These are phyloP conservation scores for crab-eating macaque (Macaca fascicularis) DNA, from an alignment of 2,113 vertebrate genomes.

Conservation along the genomic window DNA sequence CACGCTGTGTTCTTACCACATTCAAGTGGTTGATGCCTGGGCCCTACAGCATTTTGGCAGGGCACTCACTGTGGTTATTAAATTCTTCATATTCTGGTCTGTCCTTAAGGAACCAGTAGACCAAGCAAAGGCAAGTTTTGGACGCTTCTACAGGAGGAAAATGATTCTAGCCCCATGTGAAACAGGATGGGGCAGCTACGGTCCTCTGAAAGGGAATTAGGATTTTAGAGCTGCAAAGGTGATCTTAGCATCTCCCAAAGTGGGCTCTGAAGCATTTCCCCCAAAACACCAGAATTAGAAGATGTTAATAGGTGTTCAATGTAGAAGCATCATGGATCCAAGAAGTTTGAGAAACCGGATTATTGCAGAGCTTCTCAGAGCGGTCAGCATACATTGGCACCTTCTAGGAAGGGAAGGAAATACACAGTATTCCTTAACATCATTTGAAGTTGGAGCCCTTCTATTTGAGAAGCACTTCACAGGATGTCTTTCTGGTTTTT, in stretches of 20 bases:
- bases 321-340: not conserved
- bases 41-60: constrained; percentile 22
- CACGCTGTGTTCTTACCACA: constrained; percentile 24
- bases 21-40: not conserved
- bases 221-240: not conserved
- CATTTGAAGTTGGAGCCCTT: not conserved
- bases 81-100: constrained; percentile 59
- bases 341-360: not conserved
- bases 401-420: not conserved
- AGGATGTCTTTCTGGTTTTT: not conserved
- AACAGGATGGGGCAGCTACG: not conserved
- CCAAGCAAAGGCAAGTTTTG: constrained; percentile 23
- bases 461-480: not conserved
- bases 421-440: not conserved
- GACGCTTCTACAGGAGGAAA: constrained; percentile 22
- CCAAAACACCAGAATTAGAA: not conserved
- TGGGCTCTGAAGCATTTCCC: not conserved
- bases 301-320: not conserved
- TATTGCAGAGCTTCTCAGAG: not conserved
- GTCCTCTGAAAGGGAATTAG: not conserved
- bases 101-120: constrained; percentile 46
- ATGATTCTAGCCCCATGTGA: not conserved
- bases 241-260: not conserved
- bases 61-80: constrained; percentile 8
- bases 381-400: not conserved